Percentiles rank a stretch among this genome's conserved stretches.
These are phyloP conservation scores for Trochalopteron elliotii DNA, from an alignment of 2,113 vertebrate species.

Conservation along the genomic window DNA sequence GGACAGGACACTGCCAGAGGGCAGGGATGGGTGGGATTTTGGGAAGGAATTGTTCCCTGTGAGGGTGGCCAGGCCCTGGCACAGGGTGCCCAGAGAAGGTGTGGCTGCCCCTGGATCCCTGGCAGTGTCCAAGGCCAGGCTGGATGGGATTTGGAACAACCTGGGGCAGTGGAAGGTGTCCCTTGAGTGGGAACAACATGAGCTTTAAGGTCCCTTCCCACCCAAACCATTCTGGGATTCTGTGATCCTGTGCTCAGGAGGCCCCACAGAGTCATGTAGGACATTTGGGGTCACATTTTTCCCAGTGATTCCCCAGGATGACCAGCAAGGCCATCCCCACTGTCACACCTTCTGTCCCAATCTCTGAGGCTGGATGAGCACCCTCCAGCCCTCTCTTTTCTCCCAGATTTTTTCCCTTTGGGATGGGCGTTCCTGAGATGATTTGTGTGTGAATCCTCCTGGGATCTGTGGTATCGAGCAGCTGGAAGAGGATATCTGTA, in stretches of 20 bases:
- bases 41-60: background rate
- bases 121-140: fast-evolving
- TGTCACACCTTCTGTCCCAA: background rate
- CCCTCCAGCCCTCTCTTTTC: background rate
- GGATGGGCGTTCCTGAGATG: background rate
- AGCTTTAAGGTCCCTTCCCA: background rate
- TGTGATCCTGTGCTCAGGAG: background rate
- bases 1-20: background rate
- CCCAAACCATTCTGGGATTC: background rate
- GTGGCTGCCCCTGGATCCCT: background rate
- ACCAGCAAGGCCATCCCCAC: fast-evolving
- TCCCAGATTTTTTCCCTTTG: background rate
- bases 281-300: background rate
- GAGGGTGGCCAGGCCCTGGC: fast-evolving
- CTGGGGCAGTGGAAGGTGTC: fast-evolving
- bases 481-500: background rate
- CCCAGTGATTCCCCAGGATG: fast-evolving
- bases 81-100: background rate
- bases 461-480: background rate
- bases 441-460: background rate
- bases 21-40: fast-evolving
- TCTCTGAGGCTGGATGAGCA: background rate
- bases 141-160: too few relatives aligned
- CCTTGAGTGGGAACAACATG: background rate
- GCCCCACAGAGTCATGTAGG: fast-evolving